Percentiles rank a stretch among this genome's conserved stretches.
Conservation (phyloP, 2,888 invertebrate species). For the Synergus gifuensis region DNA sequence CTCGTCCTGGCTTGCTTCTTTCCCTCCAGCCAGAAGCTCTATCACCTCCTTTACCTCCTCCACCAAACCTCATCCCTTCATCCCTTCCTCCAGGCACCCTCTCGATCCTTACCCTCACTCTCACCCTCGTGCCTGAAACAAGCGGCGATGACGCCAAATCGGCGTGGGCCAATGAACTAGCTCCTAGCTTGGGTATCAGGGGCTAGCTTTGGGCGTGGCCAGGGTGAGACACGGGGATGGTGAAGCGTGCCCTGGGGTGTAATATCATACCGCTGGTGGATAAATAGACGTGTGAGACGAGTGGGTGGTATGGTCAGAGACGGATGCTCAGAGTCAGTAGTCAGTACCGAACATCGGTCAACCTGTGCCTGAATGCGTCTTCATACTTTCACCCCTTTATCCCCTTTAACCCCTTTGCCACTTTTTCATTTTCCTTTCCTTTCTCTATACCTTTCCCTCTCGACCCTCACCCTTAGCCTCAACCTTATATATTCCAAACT, state of each 20-base stretch:
- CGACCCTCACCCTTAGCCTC: conserved; percentile 14
- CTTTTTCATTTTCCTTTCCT: conserved; percentile 35
- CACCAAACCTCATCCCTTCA: conserved; percentile 24
- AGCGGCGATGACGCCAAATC: conserved; percentile 72
- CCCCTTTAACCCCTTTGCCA: conserved; percentile 4
- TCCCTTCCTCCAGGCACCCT: conserved; percentile 46
- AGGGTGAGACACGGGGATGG: conserved; percentile 58
- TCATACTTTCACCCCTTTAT: conserved; percentile 22
- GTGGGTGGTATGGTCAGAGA: conserved; percentile 6
- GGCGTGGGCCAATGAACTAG: conserved; percentile 76
- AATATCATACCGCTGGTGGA: conserved; percentile 77
- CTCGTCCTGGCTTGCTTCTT: conserved; percentile 52
- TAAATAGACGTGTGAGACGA: conserved; percentile 73
- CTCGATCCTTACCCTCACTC: conserved; percentile 51
- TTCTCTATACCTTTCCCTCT: background rate
- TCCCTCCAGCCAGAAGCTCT: conserved; percentile 27
- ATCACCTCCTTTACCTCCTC: conserved; percentile 11
- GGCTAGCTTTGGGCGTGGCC: conserved; percentile 73
- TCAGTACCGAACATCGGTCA: conserved; percentile 40
- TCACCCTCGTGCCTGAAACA: conserved; percentile 57
- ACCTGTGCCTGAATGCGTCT: conserved; percentile 24
- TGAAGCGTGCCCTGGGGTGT: conserved; percentile 74
- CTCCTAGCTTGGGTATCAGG: conserved; percentile 66
- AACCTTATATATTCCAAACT: background rate
- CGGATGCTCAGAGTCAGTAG: conserved; percentile 36